phyloP scores from a whole-genome alignment of 2,888 invertebrate genomes.

The Crossocerus cetratus region DNA sequence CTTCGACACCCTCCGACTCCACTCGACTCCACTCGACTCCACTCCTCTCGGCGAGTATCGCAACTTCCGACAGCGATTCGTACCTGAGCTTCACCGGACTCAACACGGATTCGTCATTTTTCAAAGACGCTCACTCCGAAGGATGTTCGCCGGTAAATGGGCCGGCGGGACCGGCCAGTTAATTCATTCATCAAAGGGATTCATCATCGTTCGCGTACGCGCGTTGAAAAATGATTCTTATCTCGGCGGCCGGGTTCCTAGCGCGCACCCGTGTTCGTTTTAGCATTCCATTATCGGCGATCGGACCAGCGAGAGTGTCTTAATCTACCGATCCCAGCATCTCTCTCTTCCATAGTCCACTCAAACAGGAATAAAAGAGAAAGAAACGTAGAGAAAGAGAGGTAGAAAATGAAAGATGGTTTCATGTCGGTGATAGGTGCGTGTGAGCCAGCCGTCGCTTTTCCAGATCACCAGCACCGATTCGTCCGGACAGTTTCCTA shows the following conservation, averaged over 20 bases:
- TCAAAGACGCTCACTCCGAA: constrained; percentile 28
- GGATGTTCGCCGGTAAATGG: constrained; percentile 51
- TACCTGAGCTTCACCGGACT: constrained; percentile 19
- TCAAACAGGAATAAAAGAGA: constrained; percentile 24
- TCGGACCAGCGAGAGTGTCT: constrained; percentile 59
- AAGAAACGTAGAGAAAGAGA: constrained; percentile 14
- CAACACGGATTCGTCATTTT: constrained; percentile 24
- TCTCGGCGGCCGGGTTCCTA: constrained; percentile 46
- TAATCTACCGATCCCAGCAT: constrained; percentile 47
- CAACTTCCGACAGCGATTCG: no score
- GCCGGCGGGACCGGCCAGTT: constrained; percentile 1
- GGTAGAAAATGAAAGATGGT: constrained; percentile 11
- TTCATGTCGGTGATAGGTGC: constrained; percentile 10
- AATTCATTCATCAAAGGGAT: constrained; percentile 54
- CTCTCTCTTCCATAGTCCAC: not conserved
- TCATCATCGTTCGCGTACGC: constrained; percentile 39
- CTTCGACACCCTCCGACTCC: no score
- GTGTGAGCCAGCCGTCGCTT: constrained; percentile 58
- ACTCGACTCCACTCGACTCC: no score
- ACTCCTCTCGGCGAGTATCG: no score
- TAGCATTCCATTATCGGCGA: constrained; percentile 60
- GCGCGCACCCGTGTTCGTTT: constrained; percentile 55
- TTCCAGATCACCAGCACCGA: constrained; percentile 64
- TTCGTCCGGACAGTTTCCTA: constrained; percentile 26
- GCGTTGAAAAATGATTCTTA: constrained; percentile 62